phyloP scores from a whole-genome alignment of 2,113 vertebrate species.

The Nesoenas mayeri region DNA sequence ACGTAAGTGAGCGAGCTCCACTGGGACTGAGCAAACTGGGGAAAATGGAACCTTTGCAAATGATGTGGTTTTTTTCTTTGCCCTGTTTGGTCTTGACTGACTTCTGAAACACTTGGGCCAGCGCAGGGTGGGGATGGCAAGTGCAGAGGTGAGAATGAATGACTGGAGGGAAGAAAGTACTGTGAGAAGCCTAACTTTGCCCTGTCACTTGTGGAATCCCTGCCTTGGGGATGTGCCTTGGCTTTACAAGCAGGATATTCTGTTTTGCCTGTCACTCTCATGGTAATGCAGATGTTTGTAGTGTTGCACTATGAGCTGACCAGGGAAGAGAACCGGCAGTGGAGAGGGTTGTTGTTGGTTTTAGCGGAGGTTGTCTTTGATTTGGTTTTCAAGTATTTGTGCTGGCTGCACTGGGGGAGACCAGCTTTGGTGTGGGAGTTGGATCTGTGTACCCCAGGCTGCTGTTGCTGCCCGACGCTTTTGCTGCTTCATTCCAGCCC shows the following conservation, averaged over 20 bases:
- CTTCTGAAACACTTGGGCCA: background rate
- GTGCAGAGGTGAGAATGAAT: background rate
- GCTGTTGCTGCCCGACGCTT: background rate
- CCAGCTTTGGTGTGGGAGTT: background rate
- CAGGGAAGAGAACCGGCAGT: background rate
- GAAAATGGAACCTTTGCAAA: background rate
- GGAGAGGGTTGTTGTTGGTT: background rate
- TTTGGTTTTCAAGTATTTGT: background rate
- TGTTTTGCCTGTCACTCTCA: background rate
- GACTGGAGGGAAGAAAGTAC: background rate
- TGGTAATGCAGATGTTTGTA: background rate
- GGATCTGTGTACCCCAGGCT: background rate
- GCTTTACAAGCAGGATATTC: background rate
- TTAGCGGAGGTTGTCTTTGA: background rate
- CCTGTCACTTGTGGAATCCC: background rate
- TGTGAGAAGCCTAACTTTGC: background rate
- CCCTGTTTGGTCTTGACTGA: background rate
- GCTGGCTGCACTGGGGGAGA: background rate
- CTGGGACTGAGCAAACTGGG: background rate
- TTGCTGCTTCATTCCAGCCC: background rate
- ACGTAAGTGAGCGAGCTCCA: rapidly evolving
- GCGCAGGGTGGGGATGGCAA: background rate
- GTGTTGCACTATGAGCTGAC: background rate
- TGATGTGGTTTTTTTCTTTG: background rate
- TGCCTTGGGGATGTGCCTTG: background rate